These are phyloP conservation scores for Trichogramma evanescens DNA, from an alignment of 2,888 invertebrate genomes.

Conservation along the genomic window DNA sequence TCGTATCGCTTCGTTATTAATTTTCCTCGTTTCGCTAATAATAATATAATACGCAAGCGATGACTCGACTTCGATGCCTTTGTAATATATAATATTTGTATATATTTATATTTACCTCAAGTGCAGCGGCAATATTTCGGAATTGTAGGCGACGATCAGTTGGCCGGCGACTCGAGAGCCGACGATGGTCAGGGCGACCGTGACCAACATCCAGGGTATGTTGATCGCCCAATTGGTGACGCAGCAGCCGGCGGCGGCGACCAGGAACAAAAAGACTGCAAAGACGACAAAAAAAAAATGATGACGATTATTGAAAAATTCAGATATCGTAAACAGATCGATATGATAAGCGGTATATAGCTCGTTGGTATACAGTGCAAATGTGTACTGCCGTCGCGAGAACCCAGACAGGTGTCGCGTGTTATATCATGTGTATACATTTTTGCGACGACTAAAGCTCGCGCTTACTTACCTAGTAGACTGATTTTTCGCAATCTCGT, in stretches of 20 bases:
- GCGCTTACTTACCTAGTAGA: conserved; percentile 29
- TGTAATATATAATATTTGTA: background rate
- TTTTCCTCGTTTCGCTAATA: background rate
- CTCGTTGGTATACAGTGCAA: no score
- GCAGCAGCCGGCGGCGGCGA: conserved; percentile 34
- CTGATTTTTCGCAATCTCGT: conserved; percentile 29
- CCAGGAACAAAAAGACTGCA: conserved; percentile 32
- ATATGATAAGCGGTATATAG: no score
- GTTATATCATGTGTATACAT: background rate
- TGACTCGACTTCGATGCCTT: no score
- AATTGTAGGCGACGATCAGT: conserved; percentile 36
- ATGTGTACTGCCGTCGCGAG: background rate
- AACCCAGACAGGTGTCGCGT: background rate
- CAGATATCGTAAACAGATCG: background rate
- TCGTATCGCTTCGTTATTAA: background rate
- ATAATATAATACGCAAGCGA: background rate
- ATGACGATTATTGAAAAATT: background rate
- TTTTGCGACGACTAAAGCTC: background rate
- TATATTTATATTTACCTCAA: conserved; percentile 35
- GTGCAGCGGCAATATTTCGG: conserved; percentile 36
- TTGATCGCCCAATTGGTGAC: conserved; percentile 39
- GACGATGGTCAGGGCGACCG: conserved; percentile 36
- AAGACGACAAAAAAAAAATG: conserved; percentile 1
- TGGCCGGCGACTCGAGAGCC: conserved; percentile 38
- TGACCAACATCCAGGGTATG: conserved; percentile 36